Evolutionary conservation across 2,888 invertebrate species (phyloP), one percentile per base, ranked within the genome.

Genomic region (Sicus ferrugineus): DNA sequence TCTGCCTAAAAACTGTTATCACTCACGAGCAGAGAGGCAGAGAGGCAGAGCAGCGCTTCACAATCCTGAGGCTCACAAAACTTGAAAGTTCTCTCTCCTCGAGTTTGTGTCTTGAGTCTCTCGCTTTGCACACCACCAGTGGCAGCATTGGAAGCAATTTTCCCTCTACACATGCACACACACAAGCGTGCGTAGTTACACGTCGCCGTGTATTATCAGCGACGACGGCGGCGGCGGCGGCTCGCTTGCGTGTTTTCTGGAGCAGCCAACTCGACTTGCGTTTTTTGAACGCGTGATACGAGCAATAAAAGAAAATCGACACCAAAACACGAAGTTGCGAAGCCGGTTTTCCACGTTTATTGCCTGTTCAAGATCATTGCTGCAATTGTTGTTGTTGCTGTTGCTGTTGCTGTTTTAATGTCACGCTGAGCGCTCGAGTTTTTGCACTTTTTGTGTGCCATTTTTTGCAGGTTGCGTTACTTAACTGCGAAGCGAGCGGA

Each of bases 201-300:
- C 42, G n/a, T 16, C n/a, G n/a, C 6, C 38, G 38, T 9, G 11
- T 6, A 9, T 38, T 11, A 9, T 11, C 38, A 11, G 38, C 16
- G n/a, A 42, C 42, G 42, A 7, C 4, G 42, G 16, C 14, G 5
- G 16, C 16, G 5, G 6, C 31, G 59, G 2, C 30, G 28, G 1
- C 28, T 34, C 31, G 42, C 9, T 61, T 26, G 23, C 61, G 23
- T 61, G 61, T 42, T 61, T 61, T 61, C 42, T 61, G 61, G 61
- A 61, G 61, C 61, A 61, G 38, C 42, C 19, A 61, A 61, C 59
- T 59, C 19, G 16, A 9, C 21, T 23, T 54, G 54, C 14, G 26
- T 26, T 21, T 26, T 26, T n/a, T n/a, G n/a, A n/a, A n/a, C n/a
- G n/a, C n/a, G n/a, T n/a, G n/a, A n/a, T n/a, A n/a, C n/a, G n/a